Evolutionary conservation across 2,797 vertebrate species (phyloP), one percentile per base, ranked within the genome.

Genomic region (Chanos chanos): DNA sequence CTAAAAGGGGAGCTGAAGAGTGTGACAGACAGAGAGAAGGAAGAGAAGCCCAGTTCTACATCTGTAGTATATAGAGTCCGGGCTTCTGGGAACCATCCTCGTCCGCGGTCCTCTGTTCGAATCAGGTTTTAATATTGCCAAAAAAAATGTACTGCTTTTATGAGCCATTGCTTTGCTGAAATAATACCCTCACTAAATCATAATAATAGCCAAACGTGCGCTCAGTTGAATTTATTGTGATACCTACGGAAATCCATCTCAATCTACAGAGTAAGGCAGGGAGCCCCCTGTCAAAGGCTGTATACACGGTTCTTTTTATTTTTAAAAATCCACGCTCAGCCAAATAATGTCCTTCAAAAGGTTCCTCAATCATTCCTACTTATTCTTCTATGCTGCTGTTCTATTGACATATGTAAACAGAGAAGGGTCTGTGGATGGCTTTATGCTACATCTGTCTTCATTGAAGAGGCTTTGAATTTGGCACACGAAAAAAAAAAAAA

Each of bases 101-200:
- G 67, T 76, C 68, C 56, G 79, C 83, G 82, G 79, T 68, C 80
- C 83, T 85, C 65, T 79, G 71, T 83, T 83, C 72, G 57, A 70
- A 76, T 81, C 77, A 78, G 64, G 69, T 78, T 83, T 80, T 76
- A 79, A 83, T 81, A 80, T 79, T 73, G 22, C 64, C n/a, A n/a
- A n/a, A n/a, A 78, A 80, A 82, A 76, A 79, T 73, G 68, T 63
- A 67, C 69, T 31, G 66, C 70, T 64, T 81, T 84, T 78, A 81
- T 70, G 72, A 79, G 69, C 51, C 74, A 73, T 65, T 77, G 73
- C 76, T 74, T 64, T 60, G 61, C 64, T 75, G 79, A 77, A 83
- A 78, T 77, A 74, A 79, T 64, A 69, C 57, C 64, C 53, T 37
- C 76, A 51, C 61, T 80, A 83, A 81, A 84, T 81, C 78, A 82